Evolutionary conservation across 2,797 vertebrate species (phyloP).

Genomic region (Catostomus latipinnis): DNA sequence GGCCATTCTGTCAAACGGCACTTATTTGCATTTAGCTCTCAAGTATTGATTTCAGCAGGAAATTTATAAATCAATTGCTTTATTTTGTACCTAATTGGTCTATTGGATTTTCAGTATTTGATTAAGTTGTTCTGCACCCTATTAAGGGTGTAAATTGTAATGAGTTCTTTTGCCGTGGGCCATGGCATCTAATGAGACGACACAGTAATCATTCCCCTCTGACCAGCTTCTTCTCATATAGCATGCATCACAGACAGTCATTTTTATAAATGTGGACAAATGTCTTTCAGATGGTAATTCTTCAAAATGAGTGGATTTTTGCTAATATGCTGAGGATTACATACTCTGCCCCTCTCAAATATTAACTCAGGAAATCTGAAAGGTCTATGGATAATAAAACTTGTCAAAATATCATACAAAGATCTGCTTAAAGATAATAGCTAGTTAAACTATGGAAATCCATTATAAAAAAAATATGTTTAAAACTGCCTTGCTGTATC

Average conservation of each 20-base stretch:
- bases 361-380: constrained; percentile 11
- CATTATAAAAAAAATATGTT: background rate
- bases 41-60: constrained; percentile 54
- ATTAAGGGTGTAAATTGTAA: constrained; percentile 55
- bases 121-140: constrained; percentile 46
- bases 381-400: constrained; percentile 25
- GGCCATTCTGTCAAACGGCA: constrained; percentile 40
- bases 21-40: constrained; percentile 45
- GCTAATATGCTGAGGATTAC: constrained; percentile 34
- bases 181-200: constrained; percentile 51
- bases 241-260: constrained; percentile 41
- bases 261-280: constrained; percentile 38
- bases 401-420: background rate
- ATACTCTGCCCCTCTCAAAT: background rate
- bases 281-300: constrained; percentile 36
- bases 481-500: no score
- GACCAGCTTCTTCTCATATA: constrained; percentile 47
- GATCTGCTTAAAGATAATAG: background rate
- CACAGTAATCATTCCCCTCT: constrained; percentile 47
- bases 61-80: constrained; percentile 49
- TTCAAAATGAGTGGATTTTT: constrained; percentile 35
- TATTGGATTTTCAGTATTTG: constrained; percentile 53
- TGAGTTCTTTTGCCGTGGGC: constrained; percentile 47
- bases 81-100: constrained; percentile 53
- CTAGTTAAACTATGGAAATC: background rate